Percentiles rank a stretch among this genome's conserved stretches.
phyloP scores from a whole-genome alignment of 2,113 vertebrate genomes.

The Pseudorectes ferrugineus region DNA sequence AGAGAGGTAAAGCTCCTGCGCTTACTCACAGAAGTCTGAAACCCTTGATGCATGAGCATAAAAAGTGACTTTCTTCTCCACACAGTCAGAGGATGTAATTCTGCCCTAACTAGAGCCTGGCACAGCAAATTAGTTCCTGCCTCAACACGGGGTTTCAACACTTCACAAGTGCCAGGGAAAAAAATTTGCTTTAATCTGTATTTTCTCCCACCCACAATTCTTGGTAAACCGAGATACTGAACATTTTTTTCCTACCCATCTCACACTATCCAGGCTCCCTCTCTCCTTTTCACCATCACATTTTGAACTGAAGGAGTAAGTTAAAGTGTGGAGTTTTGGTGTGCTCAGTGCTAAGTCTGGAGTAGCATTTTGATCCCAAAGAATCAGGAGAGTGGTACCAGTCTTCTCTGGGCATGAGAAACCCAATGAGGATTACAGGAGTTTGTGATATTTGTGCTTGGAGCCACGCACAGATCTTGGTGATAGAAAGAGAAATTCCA shows the following conservation, averaged over 20 bases:
- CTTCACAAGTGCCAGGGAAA: background rate
- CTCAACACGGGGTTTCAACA: background rate
- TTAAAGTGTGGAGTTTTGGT: background rate
- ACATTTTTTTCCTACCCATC: background rate
- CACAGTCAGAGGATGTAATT: background rate
- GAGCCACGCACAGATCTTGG: rapidly evolving
- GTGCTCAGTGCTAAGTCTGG: background rate
- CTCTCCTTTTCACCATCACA: background rate
- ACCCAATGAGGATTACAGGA: rapidly evolving
- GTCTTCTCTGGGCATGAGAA: background rate
- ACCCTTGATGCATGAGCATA: background rate
- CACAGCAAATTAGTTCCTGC: background rate
- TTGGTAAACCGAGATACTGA: background rate
- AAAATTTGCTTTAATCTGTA: background rate
- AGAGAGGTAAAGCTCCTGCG: background rate
- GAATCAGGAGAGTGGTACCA: background rate
- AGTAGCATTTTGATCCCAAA: background rate
- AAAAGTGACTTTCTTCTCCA: background rate
- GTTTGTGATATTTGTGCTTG: background rate
- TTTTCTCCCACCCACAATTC: background rate
- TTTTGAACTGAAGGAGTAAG: background rate
- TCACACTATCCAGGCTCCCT: background rate
- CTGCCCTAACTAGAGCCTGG: background rate
- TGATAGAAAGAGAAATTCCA: background rate
- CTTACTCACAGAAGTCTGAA: background rate